These are phyloP conservation scores for Chaetodon auriga DNA, from an alignment of 2,113 vertebrate genomes.

Conservation along the genomic window DNA sequence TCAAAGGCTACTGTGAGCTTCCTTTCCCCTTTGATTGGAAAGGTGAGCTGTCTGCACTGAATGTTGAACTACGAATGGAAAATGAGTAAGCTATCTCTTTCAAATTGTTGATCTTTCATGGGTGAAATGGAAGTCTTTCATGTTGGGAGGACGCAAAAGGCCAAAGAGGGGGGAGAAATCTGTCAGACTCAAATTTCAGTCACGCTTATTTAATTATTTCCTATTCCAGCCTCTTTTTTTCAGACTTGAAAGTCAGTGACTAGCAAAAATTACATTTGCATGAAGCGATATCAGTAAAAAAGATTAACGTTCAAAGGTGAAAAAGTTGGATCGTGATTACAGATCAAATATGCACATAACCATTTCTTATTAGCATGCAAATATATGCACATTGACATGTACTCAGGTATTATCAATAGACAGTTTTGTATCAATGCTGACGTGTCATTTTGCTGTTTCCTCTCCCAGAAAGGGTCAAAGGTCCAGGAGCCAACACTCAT, in stretches of 20 bases:
- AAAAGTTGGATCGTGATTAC: slow-evolving; percentile 33
- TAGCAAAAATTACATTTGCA: slow-evolving; percentile 60
- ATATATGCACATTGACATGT: slow-evolving; percentile 4
- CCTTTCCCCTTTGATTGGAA: slow-evolving; percentile 67
- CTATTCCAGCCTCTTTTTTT: slow-evolving; percentile 3
- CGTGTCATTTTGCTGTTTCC: neutral
- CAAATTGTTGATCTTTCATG: slow-evolving; percentile 73
- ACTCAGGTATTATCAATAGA: neutral
- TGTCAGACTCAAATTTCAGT: slow-evolving; percentile 37
- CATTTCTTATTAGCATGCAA: slow-evolving; percentile 24
- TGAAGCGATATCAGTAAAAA: slow-evolving; percentile 49
- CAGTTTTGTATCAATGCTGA: neutral
- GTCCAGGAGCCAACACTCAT: neutral
- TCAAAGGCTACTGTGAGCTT: slow-evolving; percentile 66
- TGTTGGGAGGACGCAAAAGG: slow-evolving; percentile 63
- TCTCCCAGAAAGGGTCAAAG: neutral
- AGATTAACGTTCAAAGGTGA: slow-evolving; percentile 54
- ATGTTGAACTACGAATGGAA: slow-evolving; percentile 51
- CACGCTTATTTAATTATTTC: slow-evolving; percentile 50
- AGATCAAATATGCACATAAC: slow-evolving; percentile 40
- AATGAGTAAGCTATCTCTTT: slow-evolving; percentile 69
- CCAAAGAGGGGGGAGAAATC: slow-evolving; percentile 47
- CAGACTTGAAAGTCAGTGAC: slow-evolving; percentile 45
- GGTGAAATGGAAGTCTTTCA: slow-evolving; percentile 76
- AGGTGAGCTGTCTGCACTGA: slow-evolving; percentile 67